Conservation (phyloP, 2,888 invertebrate species). For the Macaria liturata region DNA sequence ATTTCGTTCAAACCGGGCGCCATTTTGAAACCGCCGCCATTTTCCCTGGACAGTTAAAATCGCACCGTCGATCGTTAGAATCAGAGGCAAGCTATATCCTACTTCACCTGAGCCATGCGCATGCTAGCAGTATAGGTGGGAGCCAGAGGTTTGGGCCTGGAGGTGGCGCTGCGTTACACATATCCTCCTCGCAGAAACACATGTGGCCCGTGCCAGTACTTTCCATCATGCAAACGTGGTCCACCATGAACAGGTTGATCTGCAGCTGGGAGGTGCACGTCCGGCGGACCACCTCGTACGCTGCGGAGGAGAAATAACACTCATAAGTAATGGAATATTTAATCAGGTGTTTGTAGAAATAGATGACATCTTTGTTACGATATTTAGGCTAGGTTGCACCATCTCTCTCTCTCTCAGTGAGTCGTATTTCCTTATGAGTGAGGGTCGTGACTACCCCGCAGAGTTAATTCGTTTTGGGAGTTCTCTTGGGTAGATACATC, state of each 20-base stretch:
- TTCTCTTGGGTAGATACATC: no score
- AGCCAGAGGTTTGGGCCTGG: constrained; percentile 54
- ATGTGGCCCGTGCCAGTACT: constrained; percentile 98
- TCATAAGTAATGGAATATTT: no score
- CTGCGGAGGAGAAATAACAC: constrained; percentile 71
- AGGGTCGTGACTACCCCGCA: no score
- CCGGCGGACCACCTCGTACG: constrained; percentile 94
- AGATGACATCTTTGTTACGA: no score
- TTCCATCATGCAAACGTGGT: constrained; percentile 99
- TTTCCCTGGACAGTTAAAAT: constrained; percentile 12
- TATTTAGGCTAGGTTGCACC: no score
- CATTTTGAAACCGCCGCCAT: neutral
- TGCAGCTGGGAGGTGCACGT: constrained; percentile 97
- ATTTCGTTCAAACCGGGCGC: neutral
- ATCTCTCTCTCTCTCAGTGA: no score
- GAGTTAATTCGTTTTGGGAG: no score
- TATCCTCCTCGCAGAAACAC: constrained; percentile 99
- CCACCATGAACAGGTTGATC: constrained; percentile 98
- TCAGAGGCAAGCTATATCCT: constrained; percentile 59
- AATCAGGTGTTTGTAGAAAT: no score
- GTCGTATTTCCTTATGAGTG: no score
- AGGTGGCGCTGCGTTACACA: constrained; percentile 87
- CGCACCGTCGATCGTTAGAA: constrained; percentile 38
- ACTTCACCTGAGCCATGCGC: constrained; percentile 79
- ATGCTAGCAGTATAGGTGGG: constrained; percentile 67